Evolutionary conservation across 2,113 vertebrate genomes (phyloP).

Genomic region (Aepyceros melampus): DNA sequence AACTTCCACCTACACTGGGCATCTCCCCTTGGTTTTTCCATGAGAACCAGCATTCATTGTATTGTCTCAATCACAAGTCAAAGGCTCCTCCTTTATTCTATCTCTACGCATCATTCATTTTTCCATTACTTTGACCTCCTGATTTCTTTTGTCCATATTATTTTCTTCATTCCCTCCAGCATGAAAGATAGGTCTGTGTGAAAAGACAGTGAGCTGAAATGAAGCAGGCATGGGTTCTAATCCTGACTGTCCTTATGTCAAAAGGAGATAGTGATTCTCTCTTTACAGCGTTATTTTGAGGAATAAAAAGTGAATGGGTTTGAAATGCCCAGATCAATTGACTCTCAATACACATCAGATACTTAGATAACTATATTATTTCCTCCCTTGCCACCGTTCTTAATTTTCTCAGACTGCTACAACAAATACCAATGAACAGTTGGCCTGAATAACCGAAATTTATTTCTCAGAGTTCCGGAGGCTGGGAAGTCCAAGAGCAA

Average conservation of each 20-base stretch:
- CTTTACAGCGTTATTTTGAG: not conserved
- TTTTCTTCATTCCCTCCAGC: not conserved
- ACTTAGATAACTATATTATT: conserved; percentile 7
- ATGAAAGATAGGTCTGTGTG: not conserved
- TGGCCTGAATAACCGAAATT: not conserved
- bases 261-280: not conserved
- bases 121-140: not conserved
- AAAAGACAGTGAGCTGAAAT: not conserved
- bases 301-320: not conserved
- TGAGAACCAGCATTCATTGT: not conserved
- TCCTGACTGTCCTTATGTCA: not conserved
- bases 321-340: not conserved
- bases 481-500: not conserved
- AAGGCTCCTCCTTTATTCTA: not conserved
- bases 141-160: not conserved
- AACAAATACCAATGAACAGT: not conserved
- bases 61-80: not conserved
- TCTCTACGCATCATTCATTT: not conserved
- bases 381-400: not conserved
- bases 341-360: not conserved
- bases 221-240: not conserved
- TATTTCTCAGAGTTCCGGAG: not conserved
- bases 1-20: not conserved
- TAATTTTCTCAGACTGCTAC: not conserved
- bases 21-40: not conserved